These are phyloP conservation scores for Frankliniella intonsa DNA, from an alignment of 2,888 invertebrate genomes.

Conservation along the genomic window DNA sequence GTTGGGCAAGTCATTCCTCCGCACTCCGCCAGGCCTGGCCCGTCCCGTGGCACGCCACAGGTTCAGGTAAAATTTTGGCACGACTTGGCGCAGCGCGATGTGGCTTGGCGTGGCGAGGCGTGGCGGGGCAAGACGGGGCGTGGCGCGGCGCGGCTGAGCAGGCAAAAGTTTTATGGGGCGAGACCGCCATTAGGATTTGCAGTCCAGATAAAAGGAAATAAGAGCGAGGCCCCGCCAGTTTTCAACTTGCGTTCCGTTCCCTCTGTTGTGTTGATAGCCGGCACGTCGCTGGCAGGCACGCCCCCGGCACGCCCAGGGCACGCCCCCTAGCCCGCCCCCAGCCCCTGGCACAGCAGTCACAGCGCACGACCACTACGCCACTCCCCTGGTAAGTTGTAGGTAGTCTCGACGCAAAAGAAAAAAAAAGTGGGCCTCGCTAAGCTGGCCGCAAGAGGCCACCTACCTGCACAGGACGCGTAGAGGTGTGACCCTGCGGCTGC, in stretches of 20 bases:
- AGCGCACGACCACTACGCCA: too few relatives aligned
- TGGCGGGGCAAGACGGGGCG: too few relatives aligned
- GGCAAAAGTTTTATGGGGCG: conserved; percentile 15
- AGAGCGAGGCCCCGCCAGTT: not conserved
- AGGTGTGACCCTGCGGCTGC: too few relatives aligned
- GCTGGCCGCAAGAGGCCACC: too few relatives aligned
- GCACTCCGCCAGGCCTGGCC: not conserved
- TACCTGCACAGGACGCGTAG: too few relatives aligned
- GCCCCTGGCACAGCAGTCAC: too few relatives aligned
- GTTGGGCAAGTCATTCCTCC: not conserved
- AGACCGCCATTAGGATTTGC: not conserved
- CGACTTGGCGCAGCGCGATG: not conserved
- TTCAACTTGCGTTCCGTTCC: not conserved
- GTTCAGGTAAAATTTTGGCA: not conserved
- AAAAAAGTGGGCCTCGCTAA: too few relatives aligned
- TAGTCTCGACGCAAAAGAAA: too few relatives aligned
- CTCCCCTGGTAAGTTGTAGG: too few relatives aligned
- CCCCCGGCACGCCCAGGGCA: not conserved
- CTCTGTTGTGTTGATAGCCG: not conserved
- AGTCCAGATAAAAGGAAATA: not conserved
- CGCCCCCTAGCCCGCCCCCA: too few relatives aligned
- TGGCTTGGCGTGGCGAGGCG: not conserved
- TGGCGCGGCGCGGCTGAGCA: not conserved
- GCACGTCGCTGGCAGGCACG: not conserved
- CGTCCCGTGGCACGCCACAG: not conserved